A percentile compares a stretch with the other conserved stretches of the same genome.
phyloP scores from a whole-genome alignment of 2,888 invertebrate species.

The Tinea semifulvella region DNA sequence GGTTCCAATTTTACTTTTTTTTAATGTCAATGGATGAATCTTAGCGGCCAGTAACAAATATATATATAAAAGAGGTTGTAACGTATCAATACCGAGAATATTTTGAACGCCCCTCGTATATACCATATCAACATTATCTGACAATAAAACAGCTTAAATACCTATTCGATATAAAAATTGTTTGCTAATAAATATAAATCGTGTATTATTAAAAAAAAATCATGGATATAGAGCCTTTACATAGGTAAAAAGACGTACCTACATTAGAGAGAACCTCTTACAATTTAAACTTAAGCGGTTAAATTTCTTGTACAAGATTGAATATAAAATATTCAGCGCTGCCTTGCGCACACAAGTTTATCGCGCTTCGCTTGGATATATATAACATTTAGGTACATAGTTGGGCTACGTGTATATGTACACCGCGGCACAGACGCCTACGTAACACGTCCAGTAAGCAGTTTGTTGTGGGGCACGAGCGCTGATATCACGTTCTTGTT shows the following conservation, averaged over 20 bases:
- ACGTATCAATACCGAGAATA: no score
- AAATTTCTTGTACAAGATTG: slow-evolving; percentile 17
- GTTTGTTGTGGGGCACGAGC: slow-evolving; percentile 65
- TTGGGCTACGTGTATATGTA: slow-evolving; percentile 20
- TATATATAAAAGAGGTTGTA: no score
- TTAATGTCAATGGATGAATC: no score
- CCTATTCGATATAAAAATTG: no score
- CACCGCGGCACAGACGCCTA: slow-evolving; percentile 55
- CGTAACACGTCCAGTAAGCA: slow-evolving; percentile 64
- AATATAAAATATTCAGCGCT: slow-evolving; percentile 24
- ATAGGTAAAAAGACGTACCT: no score
- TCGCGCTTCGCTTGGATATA: slow-evolving; percentile 32
- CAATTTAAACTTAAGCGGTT: no score
- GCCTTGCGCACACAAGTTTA: slow-evolving; percentile 28
- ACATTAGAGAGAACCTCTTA: neutral
- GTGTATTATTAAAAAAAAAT: no score
- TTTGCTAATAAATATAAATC: no score
- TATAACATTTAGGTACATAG: slow-evolving; percentile 26
- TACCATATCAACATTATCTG: neutral
- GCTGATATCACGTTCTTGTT: slow-evolving; percentile 59
- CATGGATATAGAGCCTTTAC: no score
- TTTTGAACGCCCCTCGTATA: no score
- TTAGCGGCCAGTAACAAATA: no score
- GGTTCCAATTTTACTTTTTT: no score
- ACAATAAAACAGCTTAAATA: neutral